Conservation (phyloP, 2,113 vertebrate genomes). For the Capreolus pygargus region DNA sequence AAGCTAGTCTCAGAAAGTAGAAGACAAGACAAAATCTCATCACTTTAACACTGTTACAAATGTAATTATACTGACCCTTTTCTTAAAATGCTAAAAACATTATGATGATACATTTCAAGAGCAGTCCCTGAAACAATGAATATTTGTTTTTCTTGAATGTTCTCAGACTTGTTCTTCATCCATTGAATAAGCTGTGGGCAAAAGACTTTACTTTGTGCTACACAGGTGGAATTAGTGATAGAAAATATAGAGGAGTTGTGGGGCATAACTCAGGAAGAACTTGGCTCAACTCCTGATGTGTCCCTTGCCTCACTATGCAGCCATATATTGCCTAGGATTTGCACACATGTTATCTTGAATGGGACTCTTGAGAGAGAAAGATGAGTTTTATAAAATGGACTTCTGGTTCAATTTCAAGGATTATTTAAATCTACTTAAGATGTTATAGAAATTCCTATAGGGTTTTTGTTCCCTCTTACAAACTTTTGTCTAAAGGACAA, state of each 20-base stretch:
- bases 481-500: slow-evolving; percentile 9
- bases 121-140: neutral
- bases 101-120: neutral
- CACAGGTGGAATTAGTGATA: neutral
- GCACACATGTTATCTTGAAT: slow-evolving; percentile 65
- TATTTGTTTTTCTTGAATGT: neutral
- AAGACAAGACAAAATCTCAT: neutral
- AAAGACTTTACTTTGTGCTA: slow-evolving; percentile 13
- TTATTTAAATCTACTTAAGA: slow-evolving; percentile 74
- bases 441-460: slow-evolving; percentile 62
- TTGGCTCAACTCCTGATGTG: slow-evolving; percentile 55
- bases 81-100: neutral
- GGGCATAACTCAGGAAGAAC: slow-evolving; percentile 54
- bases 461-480: neutral
- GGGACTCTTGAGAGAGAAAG: slow-evolving; percentile 64
- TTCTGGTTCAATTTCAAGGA: slow-evolving; percentile 70
- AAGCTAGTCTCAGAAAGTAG: neutral
- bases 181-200: neutral
- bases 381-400: slow-evolving; percentile 68
- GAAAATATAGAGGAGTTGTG: slow-evolving; percentile 8
- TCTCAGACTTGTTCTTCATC: neutral
- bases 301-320: slow-evolving; percentile 52
- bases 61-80: neutral
- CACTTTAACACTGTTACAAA: neutral
- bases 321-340: slow-evolving; percentile 64